Base-by-base conservation (phyloP, 2,888 invertebrate genomes). In the Metellina segmentata region DNA sequence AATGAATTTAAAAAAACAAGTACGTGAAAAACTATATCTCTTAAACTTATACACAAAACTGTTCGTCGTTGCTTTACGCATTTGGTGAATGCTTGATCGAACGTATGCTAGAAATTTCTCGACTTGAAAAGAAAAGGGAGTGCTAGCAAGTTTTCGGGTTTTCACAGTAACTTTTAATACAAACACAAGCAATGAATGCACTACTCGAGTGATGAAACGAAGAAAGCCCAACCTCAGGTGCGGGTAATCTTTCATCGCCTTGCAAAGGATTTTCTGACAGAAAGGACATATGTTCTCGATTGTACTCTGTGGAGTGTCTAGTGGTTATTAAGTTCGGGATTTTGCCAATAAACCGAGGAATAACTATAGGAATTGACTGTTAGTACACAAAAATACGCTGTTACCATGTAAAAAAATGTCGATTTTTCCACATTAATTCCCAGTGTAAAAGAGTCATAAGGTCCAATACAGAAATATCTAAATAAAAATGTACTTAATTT, bases 241-340 rank as follows among this genome's bases (percentile, higher is more conserved):
- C 81, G 34, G 7, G 4, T 61, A 19, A 20, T 8, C n/a, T 11
- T 81, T 69, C 53, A 61, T 81, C 13, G 20, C 20, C 61, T 61
- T 61, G 61, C 13, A 13, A 34, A 81, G 61, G 69, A 53, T 20
- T 53, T 69, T 11, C 69, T 19, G 69, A 9, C 34, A 20, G 69
- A 34, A 81, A 81, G 13, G 69, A 69, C 81, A 81, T 61, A 81
- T 81, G 81, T 20, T 81, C 81, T 19, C 81, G 13, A 34, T 74
- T 19, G 20, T 74, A 74, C 34, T 74, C 34, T 34, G 9, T 11
- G n/a, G 53, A 34, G n/a, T 13, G 6, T 13, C 19, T 9, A 13
- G 34, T 4, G 34, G 81, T 81, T 81, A 81, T 81, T 69, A 81
- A 69, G 69, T 20, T 53, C 11, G 11, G 7, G 11, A 19, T 20